Evolutionary conservation across 1,140 invertebrate genomes (phyloP), one percentile per base, ranked within the genome.

Genomic region (Drosophila saltans): DNA sequence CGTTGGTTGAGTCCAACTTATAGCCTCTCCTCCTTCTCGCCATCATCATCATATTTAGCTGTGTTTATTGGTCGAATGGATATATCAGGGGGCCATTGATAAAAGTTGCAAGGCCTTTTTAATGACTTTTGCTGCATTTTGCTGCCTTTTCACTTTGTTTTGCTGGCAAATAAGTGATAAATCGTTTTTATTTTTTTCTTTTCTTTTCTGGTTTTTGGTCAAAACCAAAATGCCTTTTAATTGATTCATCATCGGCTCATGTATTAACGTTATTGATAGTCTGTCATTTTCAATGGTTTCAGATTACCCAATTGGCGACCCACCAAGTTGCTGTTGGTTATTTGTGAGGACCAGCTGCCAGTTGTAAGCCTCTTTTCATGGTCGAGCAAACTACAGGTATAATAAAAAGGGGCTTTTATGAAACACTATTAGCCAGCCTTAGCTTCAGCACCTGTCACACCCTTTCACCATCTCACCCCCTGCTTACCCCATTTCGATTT

Each of bases 171-270:
- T 52, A 30, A 7, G 63, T 75, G 80, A 83, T 72, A 80, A 82
- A 86, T 78, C 64, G 57, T 65, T 77, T 71, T 72, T 26, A 43
- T 76, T 66, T 66, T 21, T 39, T 11, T 45, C 48, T 58, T 26
- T 76, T 66, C 64, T 21, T 39, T 11, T 45, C 48, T 58, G 33
- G 68, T 57, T 56, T 66, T 63, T 68, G 56, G 48, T 48, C 45
- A 48, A 43, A 63, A 24, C 72, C 55, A 43, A 88, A 86, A 83
- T 69, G 70, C 56, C 70, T 67, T 88, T 89, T 83, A 89, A 88
- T 89, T 89, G 84, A 83, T 83, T 84, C 80, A 88, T 84, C 81
- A 83, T 77, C 75, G 67, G 77, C 58, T 72, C 59, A 71, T 45
- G 60, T 75, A 71, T 69, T 74, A 57, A 83, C 56, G 56, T 69